phyloP scores from a whole-genome alignment of 2,888 invertebrate genomes.

The Rhagophthalmus giganteus region DNA sequence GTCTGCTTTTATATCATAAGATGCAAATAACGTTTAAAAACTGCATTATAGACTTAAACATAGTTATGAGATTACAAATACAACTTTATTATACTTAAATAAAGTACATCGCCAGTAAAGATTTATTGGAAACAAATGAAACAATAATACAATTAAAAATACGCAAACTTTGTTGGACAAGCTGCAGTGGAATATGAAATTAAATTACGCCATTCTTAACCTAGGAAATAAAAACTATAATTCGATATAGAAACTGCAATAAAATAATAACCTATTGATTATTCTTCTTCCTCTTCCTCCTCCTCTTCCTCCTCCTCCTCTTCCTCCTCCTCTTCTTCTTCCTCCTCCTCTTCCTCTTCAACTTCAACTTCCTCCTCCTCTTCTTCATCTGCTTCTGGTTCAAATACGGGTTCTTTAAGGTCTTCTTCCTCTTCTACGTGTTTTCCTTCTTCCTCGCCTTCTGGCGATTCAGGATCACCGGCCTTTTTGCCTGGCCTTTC shows the following conservation, averaged over 20 bases:
- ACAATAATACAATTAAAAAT: conserved; percentile 22
- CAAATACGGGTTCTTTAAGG: conserved; percentile 62
- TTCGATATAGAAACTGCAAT: conserved; percentile 22
- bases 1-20: too few relatives aligned
- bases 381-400: conserved; percentile 74
- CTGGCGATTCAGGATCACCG: conserved; percentile 86
- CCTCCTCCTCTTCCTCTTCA: conserved; percentile 76
- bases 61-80: conserved; percentile 47
- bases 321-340: conserved; percentile 72
- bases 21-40: too few relatives aligned
- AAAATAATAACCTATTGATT: conserved; percentile 20
- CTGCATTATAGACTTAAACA: not conserved
- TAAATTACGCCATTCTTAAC: not conserved
- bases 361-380: conserved; percentile 72
- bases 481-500: conserved; percentile 92
- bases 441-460: conserved; percentile 87
- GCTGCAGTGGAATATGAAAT: conserved; percentile 13
- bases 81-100: conserved; percentile 49
- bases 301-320: conserved; percentile 67
- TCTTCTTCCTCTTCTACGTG: conserved; percentile 70
- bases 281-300: conserved; percentile 52
- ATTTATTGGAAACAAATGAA: conserved; percentile 41
- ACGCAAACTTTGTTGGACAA: conserved; percentile 19
- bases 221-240: too few relatives aligned
- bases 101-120: conserved; percentile 36